A percentile compares a stretch with the other conserved stretches of the same genome.
These are phyloP conservation scores for Cosmopolites sordidus DNA, from an alignment of 2,888 invertebrate genomes.

Conservation along the genomic window DNA sequence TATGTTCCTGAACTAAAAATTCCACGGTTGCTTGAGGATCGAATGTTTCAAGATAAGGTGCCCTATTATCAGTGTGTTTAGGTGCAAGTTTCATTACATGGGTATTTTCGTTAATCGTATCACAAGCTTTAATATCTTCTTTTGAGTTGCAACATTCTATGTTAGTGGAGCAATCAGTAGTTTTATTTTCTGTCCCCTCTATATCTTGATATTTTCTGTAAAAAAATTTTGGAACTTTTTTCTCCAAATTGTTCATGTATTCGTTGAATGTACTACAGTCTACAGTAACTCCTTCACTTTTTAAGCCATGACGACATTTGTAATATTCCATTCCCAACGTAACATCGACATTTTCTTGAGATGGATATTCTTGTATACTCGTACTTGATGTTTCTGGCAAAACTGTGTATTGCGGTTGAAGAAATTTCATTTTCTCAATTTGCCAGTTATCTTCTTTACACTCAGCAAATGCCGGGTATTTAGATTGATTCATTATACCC, in stretches of 20 bases:
- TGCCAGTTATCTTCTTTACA: too few relatives aligned
- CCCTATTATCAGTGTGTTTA: too few relatives aligned
- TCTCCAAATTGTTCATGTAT: background rate
- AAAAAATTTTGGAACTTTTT: background rate
- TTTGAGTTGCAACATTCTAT: too few relatives aligned
- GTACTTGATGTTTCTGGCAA: background rate
- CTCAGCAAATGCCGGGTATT: background rate
- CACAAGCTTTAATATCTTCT: too few relatives aligned
- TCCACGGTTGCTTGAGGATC: conserved; percentile 4
- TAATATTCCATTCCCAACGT: conserved; percentile 11
- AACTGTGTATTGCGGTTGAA: conserved; percentile 18
- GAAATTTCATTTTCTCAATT: conserved; percentile 1
- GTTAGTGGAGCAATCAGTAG: too few relatives aligned
- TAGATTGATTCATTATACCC: background rate
- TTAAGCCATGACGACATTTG: conserved; percentile 12
- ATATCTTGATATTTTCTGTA: background rate
- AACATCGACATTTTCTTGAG: conserved; percentile 10
- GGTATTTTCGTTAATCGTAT: too few relatives aligned
- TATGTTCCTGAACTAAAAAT: conserved; percentile 9
- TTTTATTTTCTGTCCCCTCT: background rate
- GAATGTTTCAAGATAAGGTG: too few relatives aligned
- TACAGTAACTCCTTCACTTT: conserved; percentile 13
- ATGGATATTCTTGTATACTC: background rate
- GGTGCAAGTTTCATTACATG: too few relatives aligned
- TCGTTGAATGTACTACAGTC: conserved; percentile 9